phyloP scores from a whole-genome alignment of 2,888 invertebrate species.

The Agonopterix arenella region DNA sequence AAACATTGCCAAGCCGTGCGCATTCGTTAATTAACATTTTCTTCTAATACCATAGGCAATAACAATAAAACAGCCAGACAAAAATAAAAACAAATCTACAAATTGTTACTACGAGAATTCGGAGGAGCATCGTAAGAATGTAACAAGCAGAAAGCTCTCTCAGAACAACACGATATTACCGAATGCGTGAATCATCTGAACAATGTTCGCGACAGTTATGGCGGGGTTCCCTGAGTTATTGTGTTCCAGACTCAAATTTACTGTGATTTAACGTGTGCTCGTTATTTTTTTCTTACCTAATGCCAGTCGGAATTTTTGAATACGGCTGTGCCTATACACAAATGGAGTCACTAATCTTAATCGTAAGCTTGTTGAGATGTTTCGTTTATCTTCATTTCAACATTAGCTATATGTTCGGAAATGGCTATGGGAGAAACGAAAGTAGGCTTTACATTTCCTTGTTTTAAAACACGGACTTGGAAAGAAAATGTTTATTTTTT shows the following conservation, averaged over 20 bases:
- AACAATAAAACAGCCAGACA: conserved; percentile 19
- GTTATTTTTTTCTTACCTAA: conserved; percentile 41
- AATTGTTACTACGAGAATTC: conserved; percentile 5
- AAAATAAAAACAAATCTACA: conserved; percentile 17
- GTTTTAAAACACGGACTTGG: too few relatives aligned
- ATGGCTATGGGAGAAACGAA: too few relatives aligned
- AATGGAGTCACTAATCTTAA: too few relatives aligned
- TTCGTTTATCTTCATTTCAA: too few relatives aligned
- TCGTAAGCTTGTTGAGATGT: too few relatives aligned
- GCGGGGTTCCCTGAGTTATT: conserved; percentile 61
- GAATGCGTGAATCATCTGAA: conserved; percentile 65
- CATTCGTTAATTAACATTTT: not conserved
- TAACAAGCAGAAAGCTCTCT: conserved; percentile 2
- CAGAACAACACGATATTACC: conserved; percentile 53
- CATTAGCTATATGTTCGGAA: too few relatives aligned
- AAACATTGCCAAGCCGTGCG: too few relatives aligned
- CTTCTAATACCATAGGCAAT: conserved; percentile 14
- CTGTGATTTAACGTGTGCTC: conserved; percentile 61
- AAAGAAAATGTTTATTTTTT: too few relatives aligned
- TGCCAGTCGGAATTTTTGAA: not conserved
- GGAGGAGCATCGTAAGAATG: conserved; percentile 6
- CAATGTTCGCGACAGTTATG: conserved; percentile 70
- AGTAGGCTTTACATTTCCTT: too few relatives aligned
- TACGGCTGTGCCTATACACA: not conserved
- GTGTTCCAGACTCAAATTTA: conserved; percentile 61